These are phyloP conservation scores for Tuta absoluta DNA, from an alignment of 2,888 invertebrate species.

Conservation along the genomic window DNA sequence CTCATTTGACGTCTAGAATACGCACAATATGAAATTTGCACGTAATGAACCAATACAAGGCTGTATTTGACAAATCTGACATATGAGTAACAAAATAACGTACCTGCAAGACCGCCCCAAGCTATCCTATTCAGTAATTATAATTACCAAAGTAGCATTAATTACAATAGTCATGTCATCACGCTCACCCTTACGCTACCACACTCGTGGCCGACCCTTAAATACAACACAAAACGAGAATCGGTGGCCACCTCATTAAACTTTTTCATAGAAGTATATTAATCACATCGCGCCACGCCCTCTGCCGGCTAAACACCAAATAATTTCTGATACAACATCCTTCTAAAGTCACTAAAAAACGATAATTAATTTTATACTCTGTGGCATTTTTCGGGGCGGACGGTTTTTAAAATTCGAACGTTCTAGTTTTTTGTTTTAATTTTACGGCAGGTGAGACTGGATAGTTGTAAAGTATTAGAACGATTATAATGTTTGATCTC, in stretches of 20 bases:
- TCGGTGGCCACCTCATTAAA: conserved; percentile 40
- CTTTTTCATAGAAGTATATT: conserved; percentile 66
- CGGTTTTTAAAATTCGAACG: conserved; percentile 45
- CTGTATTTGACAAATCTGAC: too few species aligned
- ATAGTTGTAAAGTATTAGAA: conserved; percentile 54
- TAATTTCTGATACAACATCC: conserved; percentile 75
- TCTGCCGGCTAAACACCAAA: conserved; percentile 77
- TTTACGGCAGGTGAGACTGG: conserved; percentile 63
- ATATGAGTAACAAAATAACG: too few species aligned
- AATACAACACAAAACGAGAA: conserved; percentile 41
- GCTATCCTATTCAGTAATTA: not conserved
- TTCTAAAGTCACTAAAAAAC: conserved; percentile 61
- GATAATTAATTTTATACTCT: conserved; percentile 73
- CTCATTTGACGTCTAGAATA: too few species aligned
- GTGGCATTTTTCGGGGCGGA: conserved; percentile 65
- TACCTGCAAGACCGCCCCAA: not conserved
- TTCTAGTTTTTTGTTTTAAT: conserved; percentile 34
- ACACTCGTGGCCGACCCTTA: conserved; percentile 6
- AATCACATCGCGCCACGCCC: conserved; percentile 73
- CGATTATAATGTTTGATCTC: conserved; percentile 49
- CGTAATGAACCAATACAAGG: too few species aligned
- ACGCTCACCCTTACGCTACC: conserved; percentile 9
- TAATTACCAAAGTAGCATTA: not conserved
- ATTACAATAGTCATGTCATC: conserved; percentile 19
- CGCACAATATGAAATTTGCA: too few species aligned